These are phyloP conservation scores for Ophonus ardosiacus DNA, from an alignment of 2,888 invertebrate species.

Conservation along the genomic window DNA sequence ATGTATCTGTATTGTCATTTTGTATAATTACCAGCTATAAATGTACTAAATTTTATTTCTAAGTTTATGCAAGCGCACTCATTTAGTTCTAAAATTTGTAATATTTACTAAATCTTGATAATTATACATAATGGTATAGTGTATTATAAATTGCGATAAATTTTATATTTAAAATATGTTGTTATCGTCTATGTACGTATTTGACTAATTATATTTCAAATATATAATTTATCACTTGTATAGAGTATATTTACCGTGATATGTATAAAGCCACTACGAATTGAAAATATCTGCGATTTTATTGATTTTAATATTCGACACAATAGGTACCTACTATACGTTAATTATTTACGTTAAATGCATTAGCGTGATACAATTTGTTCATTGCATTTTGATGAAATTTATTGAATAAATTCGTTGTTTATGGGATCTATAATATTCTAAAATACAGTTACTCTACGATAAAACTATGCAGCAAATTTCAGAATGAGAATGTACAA, in stretches of 20 bases:
- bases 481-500: conserved; percentile 33
- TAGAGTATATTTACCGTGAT: not conserved
- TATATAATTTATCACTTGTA: conserved; percentile 11
- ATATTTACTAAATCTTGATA: conserved; percentile 15
- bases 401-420: conserved; percentile 57
- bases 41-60: conserved; percentile 19
- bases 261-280: conserved; percentile 3
- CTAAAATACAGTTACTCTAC: conserved; percentile 35
- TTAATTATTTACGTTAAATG: conserved; percentile 29
- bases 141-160: conserved; percentile 4
- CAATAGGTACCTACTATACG: conserved; percentile 51
- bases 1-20: not conserved
- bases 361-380: conserved; percentile 36
- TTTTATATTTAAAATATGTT: conserved; percentile 21
- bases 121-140: conserved; percentile 7
- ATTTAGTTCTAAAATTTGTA: conserved; percentile 2
- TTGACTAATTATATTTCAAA: conserved; percentile 28
- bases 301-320: conserved; percentile 58
- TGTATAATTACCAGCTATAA: conserved; percentile 25
- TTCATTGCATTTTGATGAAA: conserved; percentile 51
- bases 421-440: conserved; percentile 47
- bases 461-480: conserved; percentile 25
- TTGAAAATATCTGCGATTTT: conserved; percentile 46
- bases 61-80: not conserved
- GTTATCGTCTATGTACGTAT: conserved; percentile 8